These are phyloP conservation scores for Lasioglossum marginatum DNA, from an alignment of 2,888 invertebrate species.

Conservation along the genomic window DNA sequence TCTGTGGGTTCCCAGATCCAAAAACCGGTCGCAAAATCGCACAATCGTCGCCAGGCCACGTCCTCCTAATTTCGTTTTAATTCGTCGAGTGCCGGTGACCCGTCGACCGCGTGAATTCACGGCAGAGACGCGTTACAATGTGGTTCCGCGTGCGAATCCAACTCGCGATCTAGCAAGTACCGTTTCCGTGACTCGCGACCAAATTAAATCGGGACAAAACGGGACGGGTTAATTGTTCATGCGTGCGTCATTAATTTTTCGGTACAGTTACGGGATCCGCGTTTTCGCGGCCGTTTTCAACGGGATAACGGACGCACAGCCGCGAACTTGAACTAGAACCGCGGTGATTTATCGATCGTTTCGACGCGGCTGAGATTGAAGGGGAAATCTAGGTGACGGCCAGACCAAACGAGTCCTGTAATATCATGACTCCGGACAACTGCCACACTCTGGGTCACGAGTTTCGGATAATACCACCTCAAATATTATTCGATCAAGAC, in stretches of 20 bases:
- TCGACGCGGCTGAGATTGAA: not conserved
- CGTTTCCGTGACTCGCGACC: conserved; percentile 29
- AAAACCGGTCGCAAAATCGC: not conserved
- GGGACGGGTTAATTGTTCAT: conserved; percentile 21
- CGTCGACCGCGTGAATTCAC: conserved; percentile 14
- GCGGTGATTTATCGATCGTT: conserved; percentile 28
- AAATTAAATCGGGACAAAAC: conserved; percentile 26
- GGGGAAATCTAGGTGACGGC: conserved; percentile 12
- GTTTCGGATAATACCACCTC: not conserved
- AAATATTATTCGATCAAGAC: not conserved
- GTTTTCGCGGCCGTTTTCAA: conserved; percentile 13
- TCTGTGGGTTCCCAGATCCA: conserved; percentile 15
- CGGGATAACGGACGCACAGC: not conserved
- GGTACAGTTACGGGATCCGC: conserved; percentile 29
- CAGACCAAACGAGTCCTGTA: not conserved
- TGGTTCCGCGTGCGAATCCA: conserved; percentile 12
- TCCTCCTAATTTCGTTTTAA: conserved; percentile 52
- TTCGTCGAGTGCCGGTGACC: conserved; percentile 38
- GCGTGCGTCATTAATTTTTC: conserved; percentile 32
- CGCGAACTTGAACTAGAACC: conserved; percentile 21
- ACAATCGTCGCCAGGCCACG: conserved; percentile 5
- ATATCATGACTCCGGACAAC: not conserved
- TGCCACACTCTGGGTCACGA: not conserved
- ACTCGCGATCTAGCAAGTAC: conserved; percentile 33
- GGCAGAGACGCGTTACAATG: not conserved